phyloP scores from a whole-genome alignment of 2,797 vertebrate species.

The Tadarida brasiliensis region DNA sequence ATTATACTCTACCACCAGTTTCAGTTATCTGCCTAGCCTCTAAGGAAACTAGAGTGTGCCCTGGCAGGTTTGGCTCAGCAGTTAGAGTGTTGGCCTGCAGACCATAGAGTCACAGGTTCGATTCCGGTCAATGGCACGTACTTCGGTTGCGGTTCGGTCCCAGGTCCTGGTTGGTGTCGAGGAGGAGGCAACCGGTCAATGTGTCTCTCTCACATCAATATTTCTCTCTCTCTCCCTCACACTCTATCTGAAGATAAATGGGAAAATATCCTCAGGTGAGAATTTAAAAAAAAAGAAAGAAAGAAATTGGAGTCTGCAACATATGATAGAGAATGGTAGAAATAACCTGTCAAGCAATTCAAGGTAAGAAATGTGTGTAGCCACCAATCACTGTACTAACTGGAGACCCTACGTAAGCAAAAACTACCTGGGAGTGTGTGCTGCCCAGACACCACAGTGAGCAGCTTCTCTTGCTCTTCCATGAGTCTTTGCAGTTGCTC shows the following conservation, averaged over 20 bases:
- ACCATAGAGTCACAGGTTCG: too few relatives aligned
- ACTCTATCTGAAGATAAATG: too few relatives aligned
- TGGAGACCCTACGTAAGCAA: background rate
- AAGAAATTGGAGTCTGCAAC: background rate
- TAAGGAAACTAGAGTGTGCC: background rate
- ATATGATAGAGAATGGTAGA: background rate
- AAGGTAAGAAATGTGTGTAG: background rate
- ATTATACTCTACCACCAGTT: background rate
- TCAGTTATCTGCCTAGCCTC: background rate
- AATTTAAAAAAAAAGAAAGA: too few relatives aligned
- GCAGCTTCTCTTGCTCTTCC: slow-evolving; percentile 93
- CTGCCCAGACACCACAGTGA: slow-evolving; percentile 87
- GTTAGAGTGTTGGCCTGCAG: too few relatives aligned
- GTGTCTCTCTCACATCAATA: too few relatives aligned
- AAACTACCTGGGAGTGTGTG: slow-evolving; percentile 82
- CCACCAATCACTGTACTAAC: background rate
- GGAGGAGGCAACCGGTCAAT: too few relatives aligned
- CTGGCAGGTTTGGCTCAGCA: too few relatives aligned
- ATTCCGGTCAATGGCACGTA: too few relatives aligned
- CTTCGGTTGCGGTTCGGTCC: too few relatives aligned
- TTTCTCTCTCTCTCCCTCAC: too few relatives aligned
- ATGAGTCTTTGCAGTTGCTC: slow-evolving; percentile 93
- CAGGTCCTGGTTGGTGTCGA: too few relatives aligned
- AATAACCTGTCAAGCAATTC: background rate
- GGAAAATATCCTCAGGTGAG: too few relatives aligned